These are phyloP conservation scores for Subacronicta megacephala DNA, from an alignment of 2,888 invertebrate genomes.

Conservation along the genomic window DNA sequence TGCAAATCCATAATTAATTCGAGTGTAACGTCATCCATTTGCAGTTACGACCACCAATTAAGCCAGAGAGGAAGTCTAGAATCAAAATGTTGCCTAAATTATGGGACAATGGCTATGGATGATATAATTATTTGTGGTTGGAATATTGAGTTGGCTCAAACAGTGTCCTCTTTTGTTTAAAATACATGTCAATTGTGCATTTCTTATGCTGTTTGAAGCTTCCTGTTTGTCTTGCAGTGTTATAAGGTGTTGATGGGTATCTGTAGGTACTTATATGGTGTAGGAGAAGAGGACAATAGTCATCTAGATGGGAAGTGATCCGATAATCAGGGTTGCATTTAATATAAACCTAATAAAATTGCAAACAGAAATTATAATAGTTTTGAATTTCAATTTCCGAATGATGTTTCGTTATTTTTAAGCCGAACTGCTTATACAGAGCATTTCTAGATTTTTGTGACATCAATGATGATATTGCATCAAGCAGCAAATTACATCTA, in stretches of 20 bases:
- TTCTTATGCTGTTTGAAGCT: constrained; percentile 25
- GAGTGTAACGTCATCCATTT: constrained; percentile 40
- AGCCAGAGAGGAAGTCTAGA: constrained; percentile 50
- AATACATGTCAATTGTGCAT: constrained; percentile 39
- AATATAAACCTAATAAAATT: not conserved
- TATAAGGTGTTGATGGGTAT: constrained; percentile 38
- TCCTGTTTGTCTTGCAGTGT: constrained; percentile 34
- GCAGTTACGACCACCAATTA: constrained; percentile 41
- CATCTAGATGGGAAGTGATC: too few relatives aligned
- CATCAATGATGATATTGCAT: too few relatives aligned
- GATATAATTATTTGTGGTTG: constrained; percentile 43
- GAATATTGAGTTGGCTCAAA: constrained; percentile 46
- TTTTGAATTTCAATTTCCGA: too few relatives aligned
- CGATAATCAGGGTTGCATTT: not conserved
- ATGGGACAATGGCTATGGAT: constrained; percentile 31
- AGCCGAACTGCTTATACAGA: too few relatives aligned
- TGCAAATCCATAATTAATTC: constrained; percentile 54
- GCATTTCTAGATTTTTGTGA: too few relatives aligned
- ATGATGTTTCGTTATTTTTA: too few relatives aligned
- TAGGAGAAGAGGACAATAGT: constrained; percentile 9
- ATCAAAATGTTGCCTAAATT: constrained; percentile 50
- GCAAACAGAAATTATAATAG: too few relatives aligned
- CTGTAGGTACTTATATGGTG: constrained; percentile 24
- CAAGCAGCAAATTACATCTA: too few relatives aligned
- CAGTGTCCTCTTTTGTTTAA: constrained; percentile 40